Evolutionary conservation across 2,113 vertebrate species (phyloP).

Genomic region (Puffinus mauretanicus): DNA sequence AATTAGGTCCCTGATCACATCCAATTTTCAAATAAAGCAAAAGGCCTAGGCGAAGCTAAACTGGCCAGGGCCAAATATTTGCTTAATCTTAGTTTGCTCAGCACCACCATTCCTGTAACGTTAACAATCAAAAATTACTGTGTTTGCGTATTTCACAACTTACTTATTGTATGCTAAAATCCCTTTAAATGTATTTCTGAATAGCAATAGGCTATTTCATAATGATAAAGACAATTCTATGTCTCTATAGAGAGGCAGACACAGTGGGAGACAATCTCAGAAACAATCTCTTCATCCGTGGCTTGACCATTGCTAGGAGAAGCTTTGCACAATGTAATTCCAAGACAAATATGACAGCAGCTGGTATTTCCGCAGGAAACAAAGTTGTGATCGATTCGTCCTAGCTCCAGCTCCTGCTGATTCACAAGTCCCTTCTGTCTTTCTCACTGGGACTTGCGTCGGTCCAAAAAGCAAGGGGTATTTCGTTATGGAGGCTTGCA

Average conservation of each 20-base stretch:
- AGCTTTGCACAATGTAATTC: background rate
- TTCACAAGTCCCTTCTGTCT: conserved; percentile 51
- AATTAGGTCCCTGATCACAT: background rate
- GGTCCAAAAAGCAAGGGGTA: background rate
- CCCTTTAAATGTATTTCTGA: background rate
- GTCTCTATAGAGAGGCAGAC: background rate
- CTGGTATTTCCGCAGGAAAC: conserved; percentile 38
- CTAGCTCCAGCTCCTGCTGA: conserved; percentile 32
- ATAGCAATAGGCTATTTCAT: background rate
- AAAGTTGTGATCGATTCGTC: background rate
- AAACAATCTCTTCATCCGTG: background rate
- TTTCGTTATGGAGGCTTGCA: background rate
- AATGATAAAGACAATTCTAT: background rate
- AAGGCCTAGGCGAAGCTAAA: background rate
- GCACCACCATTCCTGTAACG: accelerated
- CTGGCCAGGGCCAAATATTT: background rate
- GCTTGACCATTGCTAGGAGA: background rate
- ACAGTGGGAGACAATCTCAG: background rate
- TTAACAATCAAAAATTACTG: background rate
- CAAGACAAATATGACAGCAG: conserved; percentile 1
- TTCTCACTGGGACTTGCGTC: background rate
- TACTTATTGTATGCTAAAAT: background rate
- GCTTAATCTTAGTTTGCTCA: background rate
- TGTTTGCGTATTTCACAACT: background rate
- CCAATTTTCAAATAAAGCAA: background rate